Evolutionary conservation across 2,888 invertebrate species (phyloP), one percentile per base, ranked within the genome.

Genomic region (Pseudococcus viburni): DNA sequence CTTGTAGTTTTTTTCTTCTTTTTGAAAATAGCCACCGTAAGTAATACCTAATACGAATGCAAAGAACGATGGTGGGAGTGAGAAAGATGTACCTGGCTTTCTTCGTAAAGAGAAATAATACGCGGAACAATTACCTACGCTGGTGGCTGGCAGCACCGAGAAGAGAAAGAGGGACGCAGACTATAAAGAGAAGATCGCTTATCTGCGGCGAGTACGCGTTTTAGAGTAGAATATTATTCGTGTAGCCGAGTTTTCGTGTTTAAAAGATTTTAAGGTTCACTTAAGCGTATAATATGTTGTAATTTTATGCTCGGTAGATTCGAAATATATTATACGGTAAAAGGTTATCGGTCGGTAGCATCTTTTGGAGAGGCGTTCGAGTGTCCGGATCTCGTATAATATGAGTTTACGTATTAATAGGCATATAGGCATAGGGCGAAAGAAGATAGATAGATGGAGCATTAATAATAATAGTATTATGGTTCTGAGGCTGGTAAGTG

Each of bases 301-400:
- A 83, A 83, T 83, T 83, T 83, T 83, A 83, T 83, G 80, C 80
- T 83, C 80, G 80, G 46, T 83, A 33, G 80, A 83, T 83, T 80
- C 80, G 46, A 83, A 83, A 83, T 42, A 83, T 83, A 83, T 42
- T 83, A 83, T 26, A 46, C 8, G 80, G 8, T 46, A 33, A 42
- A 42, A 73, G 73, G 73, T 73, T 73, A 73, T 73, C 73, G 33
- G 73, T 73, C 73, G 73, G 73, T 73, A 73, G 73, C 73, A 73
- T 73, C 73, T 73, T 73, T 22, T 26, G 73, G 33, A 33, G 73
- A 73, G 73, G 73, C 73, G 73, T 73, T 73, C 33, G 17, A 73
- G 33, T 33, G 73, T 26, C 33, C 15, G 17, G 33, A 39, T 73
- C 26, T 1, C 22, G 22, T 64, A 59, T 15, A 15, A 1, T 33